Evolutionary conservation across 2,113 vertebrate species (phyloP).

Genomic region (Elephantulus edwardii): DNA sequence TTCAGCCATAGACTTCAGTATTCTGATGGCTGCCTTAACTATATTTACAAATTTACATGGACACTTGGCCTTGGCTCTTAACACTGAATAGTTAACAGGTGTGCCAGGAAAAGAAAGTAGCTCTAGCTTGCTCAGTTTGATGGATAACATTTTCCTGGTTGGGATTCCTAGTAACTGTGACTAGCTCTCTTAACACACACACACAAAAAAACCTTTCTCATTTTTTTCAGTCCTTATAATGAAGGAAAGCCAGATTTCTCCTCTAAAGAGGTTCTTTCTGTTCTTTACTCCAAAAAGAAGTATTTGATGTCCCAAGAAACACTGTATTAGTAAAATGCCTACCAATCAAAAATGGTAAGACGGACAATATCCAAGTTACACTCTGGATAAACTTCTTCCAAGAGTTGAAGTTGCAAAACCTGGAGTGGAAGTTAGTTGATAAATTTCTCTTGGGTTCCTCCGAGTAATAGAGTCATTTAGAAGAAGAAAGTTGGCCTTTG

Average conservation of each 20-base stretch:
- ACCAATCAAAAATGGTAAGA: background rate
- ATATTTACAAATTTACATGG: background rate
- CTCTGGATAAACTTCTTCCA: background rate
- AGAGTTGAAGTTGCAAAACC: background rate
- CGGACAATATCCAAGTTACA: background rate
- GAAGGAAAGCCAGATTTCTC: background rate
- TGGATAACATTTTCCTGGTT: constrained; percentile 29
- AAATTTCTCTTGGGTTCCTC: background rate
- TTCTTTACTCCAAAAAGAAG: background rate
- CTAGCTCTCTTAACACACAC: background rate
- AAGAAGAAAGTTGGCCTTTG: background rate
- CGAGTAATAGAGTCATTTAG: background rate
- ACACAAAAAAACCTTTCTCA: background rate
- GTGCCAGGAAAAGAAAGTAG: background rate
- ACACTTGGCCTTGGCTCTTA: background rate
- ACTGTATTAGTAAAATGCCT: background rate
- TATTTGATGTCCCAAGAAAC: background rate
- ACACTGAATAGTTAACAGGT: background rate
- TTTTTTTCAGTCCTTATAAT: background rate
- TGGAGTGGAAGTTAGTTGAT: background rate
- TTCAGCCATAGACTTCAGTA: background rate
- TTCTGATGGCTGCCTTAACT: too few species aligned
- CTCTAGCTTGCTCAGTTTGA: background rate
- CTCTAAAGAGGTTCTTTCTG: background rate
- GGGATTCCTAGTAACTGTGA: background rate